Conservation (phyloP, 2,113 vertebrate species). For the Leuciscus idus region DNA sequence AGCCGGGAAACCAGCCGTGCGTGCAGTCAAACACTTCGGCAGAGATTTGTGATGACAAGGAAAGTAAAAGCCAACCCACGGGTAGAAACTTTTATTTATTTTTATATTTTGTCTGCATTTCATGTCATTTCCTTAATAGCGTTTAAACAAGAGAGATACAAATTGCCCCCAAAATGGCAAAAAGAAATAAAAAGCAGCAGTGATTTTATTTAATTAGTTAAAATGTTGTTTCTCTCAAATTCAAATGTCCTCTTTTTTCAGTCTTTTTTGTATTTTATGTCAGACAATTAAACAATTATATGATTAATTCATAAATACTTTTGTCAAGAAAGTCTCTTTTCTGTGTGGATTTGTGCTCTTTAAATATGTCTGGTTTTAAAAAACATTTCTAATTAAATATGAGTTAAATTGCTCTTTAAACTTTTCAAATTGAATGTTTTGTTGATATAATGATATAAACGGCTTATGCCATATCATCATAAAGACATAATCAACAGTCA, state of each 20-base stretch:
- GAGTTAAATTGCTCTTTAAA: neutral
- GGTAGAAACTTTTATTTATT: neutral
- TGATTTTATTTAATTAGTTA: neutral
- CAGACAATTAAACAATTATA: neutral
- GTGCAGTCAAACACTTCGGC: neutral
- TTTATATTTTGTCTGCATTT: neutral
- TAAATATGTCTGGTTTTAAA: neutral
- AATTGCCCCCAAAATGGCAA: neutral
- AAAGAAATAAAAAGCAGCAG: neutral
- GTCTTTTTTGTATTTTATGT: neutral
- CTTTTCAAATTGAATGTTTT: slow-evolving; percentile 12
- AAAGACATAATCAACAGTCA: slow-evolving; percentile 58
- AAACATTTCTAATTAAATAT: neutral
- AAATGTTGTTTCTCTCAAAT: neutral
- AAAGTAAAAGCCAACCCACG: slow-evolving; percentile 12
- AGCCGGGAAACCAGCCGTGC: neutral
- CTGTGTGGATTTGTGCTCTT: neutral
- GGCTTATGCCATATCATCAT: slow-evolving; percentile 32
- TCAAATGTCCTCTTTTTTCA: neutral
- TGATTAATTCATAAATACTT: neutral
- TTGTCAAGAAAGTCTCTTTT: neutral
- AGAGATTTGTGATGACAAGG: slow-evolving; percentile 13
- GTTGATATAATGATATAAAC: slow-evolving; percentile 69
- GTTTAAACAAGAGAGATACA: neutral
- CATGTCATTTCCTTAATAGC: neutral